Conservation (phyloP, 2,113 vertebrate genomes). For the Neodontobutis hainanensis region DNA sequence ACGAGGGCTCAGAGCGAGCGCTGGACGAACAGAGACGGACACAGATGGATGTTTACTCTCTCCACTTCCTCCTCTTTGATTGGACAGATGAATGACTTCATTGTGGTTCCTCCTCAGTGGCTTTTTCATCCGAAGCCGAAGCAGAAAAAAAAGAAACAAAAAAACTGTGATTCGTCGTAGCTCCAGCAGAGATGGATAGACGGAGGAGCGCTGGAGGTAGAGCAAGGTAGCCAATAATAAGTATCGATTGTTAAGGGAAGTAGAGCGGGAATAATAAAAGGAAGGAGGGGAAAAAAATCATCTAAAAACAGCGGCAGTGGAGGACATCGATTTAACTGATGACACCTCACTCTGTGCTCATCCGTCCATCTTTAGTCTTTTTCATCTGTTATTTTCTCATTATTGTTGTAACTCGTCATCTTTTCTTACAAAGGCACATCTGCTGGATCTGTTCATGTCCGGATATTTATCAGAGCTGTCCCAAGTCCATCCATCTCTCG, state of each 20-base stretch:
- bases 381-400: slow-evolving; percentile 21
- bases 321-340: slow-evolving; percentile 53
- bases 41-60: slow-evolving; percentile 74
- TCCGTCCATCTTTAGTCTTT: not conserved
- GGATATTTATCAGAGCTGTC: not conserved
- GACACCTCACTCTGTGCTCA: slow-evolving; percentile 31
- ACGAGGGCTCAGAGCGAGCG: slow-evolving; percentile 7
- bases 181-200: not conserved
- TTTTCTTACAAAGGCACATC: not conserved
- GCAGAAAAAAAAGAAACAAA: not conserved
- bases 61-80: slow-evolving; percentile 73
- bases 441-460: not conserved
- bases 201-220: slow-evolving; percentile 19
- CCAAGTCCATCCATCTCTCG: no score
- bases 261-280: slow-evolving; percentile 69
- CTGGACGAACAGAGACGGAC: slow-evolving; percentile 13
- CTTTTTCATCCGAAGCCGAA: slow-evolving; percentile 17
- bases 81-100: slow-evolving; percentile 78
- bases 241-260: slow-evolving; percentile 72
- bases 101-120: slow-evolving; percentile 51
- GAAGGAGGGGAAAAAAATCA: slow-evolving; percentile 12
- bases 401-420: slow-evolving; percentile 17
- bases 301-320: slow-evolving; percentile 47
- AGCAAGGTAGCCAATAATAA: slow-evolving; percentile 55
- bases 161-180: not conserved